These are phyloP conservation scores for Zaprionus taronus DNA, from an alignment of 1,140 invertebrate genomes.

Conservation along the genomic window DNA sequence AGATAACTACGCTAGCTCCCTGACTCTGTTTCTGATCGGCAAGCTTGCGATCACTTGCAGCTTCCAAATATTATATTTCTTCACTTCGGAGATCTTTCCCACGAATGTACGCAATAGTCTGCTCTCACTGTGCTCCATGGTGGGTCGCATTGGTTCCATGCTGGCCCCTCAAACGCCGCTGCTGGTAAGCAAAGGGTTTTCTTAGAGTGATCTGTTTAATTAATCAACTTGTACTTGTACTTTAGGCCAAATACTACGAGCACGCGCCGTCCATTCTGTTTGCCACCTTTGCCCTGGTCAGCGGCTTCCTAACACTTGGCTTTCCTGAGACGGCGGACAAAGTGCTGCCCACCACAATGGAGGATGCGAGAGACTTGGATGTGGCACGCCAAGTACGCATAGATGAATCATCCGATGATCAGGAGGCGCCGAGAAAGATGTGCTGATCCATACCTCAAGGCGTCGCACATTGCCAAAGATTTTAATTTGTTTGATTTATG, in stretches of 20 bases:
- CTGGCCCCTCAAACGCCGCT: constrained; percentile 88
- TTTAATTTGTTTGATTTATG: constrained; percentile 9
- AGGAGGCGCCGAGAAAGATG: constrained; percentile 19
- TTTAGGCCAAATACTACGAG: constrained; percentile 74
- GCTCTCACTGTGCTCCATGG: constrained; percentile 88
- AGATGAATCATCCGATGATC: constrained; percentile 10
- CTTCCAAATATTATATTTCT: constrained; percentile 89
- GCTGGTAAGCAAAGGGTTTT: constrained; percentile 69
- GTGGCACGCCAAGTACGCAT: constrained; percentile 7
- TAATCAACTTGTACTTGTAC: too few relatives aligned
- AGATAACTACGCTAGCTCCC: constrained; percentile 81
- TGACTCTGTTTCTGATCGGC: constrained; percentile 88
- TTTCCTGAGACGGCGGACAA: constrained; percentile 89
- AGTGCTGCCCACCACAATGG: constrained; percentile 88
- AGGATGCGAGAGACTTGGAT: constrained; percentile 86
- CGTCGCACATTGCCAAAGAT: constrained; percentile 33
- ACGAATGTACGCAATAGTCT: constrained; percentile 88
- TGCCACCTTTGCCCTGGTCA: constrained; percentile 87
- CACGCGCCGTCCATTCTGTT: constrained; percentile 90
- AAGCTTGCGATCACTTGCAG: constrained; percentile 90
- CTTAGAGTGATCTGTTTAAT: neutral
- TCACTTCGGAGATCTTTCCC: constrained; percentile 89
- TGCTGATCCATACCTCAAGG: constrained; percentile 7
- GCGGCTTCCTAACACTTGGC: constrained; percentile 86
- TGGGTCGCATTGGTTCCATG: constrained; percentile 88